Evolutionary conservation across 2,888 invertebrate species (phyloP), one percentile per base, ranked within the genome.

Genomic region (Philaethria dido): DNA sequence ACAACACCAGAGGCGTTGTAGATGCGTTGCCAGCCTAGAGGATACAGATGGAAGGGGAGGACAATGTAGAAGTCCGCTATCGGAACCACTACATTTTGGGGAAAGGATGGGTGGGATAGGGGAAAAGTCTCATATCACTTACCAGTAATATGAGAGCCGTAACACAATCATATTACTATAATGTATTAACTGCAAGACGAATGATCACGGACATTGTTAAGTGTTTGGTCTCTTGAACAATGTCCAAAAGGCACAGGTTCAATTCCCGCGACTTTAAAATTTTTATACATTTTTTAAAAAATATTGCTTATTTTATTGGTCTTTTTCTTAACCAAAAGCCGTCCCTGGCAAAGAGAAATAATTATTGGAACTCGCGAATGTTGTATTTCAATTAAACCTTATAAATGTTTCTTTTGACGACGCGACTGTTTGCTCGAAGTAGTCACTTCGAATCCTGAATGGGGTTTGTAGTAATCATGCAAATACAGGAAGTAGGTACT

Each of bases 331-430:
- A 29, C 52, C 11, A 29, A 29, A 52, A n/a, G 4, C 29, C 16
- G 25, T 29, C 52, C 52, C 52, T 29, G 52, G 3, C 16, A 9
- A 11, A 29, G 29, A n/a, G 57, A 57, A 42, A 42, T 42, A 22
- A 39, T 57, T 42, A 57, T 57, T 4, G 57, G 20, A 42, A 57
- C 42, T 55, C 33, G 39, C n/a, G 11, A 57, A 57, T 57, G 42
- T 42, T 42, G 57, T 42, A 57, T 42, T 57, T 57, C 39, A 57
- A 16, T 57, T 42, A 57, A 57, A 57, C 39, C 42, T 57, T 42
- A 42, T 57, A 42, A 57, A 42, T 57, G 57, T 57, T 57, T 22
- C 42, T 57, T 42, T 57, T 57, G 42, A 39, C n/a, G 39, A 22
- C n/a, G 20, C n/a, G 39, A n/a, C 22, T 22, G 22, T 39, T 39